These are phyloP conservation scores for Enteromius radiatus DNA, from an alignment of 2,797 vertebrate species.

Conservation along the genomic window DNA sequence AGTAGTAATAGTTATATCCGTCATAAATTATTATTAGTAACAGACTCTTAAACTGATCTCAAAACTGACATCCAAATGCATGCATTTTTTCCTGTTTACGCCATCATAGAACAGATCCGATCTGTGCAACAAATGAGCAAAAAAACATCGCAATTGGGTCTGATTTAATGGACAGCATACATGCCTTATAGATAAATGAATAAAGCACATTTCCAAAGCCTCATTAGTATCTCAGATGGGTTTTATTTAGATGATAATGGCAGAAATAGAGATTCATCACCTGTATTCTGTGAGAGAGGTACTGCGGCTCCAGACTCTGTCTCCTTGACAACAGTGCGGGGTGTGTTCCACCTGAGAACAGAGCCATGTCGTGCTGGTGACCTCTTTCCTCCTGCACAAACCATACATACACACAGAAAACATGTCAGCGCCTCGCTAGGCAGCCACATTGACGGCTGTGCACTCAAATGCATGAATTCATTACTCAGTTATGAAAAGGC, in stretches of 20 bases:
- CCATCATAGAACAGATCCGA: no score
- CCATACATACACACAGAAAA: constrained; percentile 36
- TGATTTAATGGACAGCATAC: no score
- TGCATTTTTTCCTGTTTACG: no score
- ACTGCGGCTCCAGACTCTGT: constrained; percentile 93
- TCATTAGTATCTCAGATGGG: background rate
- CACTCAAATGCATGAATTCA: constrained; percentile 37
- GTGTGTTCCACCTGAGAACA: constrained; percentile 80
- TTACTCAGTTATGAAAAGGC: constrained; percentile 27
- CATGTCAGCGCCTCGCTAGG: constrained; percentile 20
- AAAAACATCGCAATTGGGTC: no score
- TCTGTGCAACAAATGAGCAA: no score
- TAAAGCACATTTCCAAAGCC: no score
- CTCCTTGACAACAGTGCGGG: constrained; percentile 83
- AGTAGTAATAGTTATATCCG: background rate
- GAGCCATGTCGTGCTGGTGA: constrained; percentile 83
- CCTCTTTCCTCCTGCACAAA: constrained; percentile 82
- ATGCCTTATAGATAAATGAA: background rate
- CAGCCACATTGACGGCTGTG: background rate
- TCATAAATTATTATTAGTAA: background rate
- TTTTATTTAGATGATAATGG: background rate
- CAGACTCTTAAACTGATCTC: background rate
- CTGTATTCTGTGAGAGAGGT: constrained; percentile 91
- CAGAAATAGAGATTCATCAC: constrained; percentile 66
- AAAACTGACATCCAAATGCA: no score